Percentiles rank a stretch among this genome's conserved stretches.
These are phyloP conservation scores for Catotricha subobsoleta DNA, from an alignment of 2,888 invertebrate species.

Conservation along the genomic window DNA sequence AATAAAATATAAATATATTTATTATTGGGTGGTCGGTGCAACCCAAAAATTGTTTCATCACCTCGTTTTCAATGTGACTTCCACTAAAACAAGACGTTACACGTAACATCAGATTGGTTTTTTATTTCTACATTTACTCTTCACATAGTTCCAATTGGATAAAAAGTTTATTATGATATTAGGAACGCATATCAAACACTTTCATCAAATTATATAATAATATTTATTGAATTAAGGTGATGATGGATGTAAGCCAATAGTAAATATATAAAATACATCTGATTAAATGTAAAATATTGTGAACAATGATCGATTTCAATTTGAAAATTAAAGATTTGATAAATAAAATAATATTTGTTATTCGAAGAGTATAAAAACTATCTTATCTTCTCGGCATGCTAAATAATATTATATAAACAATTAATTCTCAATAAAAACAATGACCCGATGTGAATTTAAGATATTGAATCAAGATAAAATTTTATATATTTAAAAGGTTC, in stretches of 20 bases:
- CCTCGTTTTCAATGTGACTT: constrained; percentile 1
- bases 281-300: not conserved
- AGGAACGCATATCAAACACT: too few relatives aligned
- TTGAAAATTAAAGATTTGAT: not conserved
- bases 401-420: constrained; percentile 5
- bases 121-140: too few relatives aligned
- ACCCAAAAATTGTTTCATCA: constrained; percentile 1
- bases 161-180: too few relatives aligned
- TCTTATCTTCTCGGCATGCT: not conserved
- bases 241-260: too few relatives aligned
- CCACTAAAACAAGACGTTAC: too few relatives aligned
- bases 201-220: too few relatives aligned
- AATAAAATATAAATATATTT: constrained; percentile 4
- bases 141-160: too few relatives aligned
- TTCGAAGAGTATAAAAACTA: not conserved
- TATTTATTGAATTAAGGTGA: too few relatives aligned
- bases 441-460: not conserved
- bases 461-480: not conserved
- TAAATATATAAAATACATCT: too few relatives aligned
- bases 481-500: not conserved
- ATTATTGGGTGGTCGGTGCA: constrained; percentile 4
- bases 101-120: too few relatives aligned
- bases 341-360: too few relatives aligned
- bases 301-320: not conserved
- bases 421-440: constrained; percentile 5